Evolutionary conservation across 2,113 vertebrate species (phyloP).

Genomic region (Pterocles burchelli): DNA sequence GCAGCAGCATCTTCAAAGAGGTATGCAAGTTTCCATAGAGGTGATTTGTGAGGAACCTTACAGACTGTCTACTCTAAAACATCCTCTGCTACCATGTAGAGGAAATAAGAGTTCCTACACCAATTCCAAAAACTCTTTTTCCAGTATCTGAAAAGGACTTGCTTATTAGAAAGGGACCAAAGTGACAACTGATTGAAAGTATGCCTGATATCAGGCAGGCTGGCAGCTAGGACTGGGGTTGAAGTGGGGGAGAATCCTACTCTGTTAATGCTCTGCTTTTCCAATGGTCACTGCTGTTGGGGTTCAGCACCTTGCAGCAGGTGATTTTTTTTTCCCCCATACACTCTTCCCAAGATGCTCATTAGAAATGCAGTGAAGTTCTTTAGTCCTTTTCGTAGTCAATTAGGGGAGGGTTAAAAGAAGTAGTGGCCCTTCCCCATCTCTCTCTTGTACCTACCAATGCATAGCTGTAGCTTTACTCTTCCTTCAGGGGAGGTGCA

Average conservation of each 20-base stretch:
- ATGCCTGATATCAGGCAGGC: not conserved
- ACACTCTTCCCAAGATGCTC: not conserved
- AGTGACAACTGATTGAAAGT: not conserved
- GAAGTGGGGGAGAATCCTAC: not conserved
- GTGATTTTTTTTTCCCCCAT: not conserved
- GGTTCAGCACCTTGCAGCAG: not conserved
- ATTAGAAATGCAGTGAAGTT: not conserved
- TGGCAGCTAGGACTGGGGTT: not conserved
- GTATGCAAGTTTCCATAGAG: constrained; percentile 40
- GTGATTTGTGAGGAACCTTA: not conserved
- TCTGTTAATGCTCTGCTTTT: not conserved
- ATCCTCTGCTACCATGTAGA: not conserved
- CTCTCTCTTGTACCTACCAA: not conserved
- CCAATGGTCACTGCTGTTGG: not conserved
- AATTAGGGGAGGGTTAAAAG: not conserved
- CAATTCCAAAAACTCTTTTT: not conserved
- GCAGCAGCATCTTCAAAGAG: constrained; percentile 73
- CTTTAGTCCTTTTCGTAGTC: not conserved
- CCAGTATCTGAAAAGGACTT: not conserved
- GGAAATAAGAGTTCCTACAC: not conserved
- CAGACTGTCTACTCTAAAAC: not conserved
- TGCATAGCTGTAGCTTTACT: constrained; percentile 4
- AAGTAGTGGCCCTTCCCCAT: not conserved
- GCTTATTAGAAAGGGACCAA: not conserved
- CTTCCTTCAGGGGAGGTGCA: constrained; percentile 64